A percentile compares a stretch with the other conserved stretches of the same genome.
These are phyloP conservation scores for Malacoctenus gilli DNA, from an alignment of 2,797 vertebrate species.

Conservation along the genomic window DNA sequence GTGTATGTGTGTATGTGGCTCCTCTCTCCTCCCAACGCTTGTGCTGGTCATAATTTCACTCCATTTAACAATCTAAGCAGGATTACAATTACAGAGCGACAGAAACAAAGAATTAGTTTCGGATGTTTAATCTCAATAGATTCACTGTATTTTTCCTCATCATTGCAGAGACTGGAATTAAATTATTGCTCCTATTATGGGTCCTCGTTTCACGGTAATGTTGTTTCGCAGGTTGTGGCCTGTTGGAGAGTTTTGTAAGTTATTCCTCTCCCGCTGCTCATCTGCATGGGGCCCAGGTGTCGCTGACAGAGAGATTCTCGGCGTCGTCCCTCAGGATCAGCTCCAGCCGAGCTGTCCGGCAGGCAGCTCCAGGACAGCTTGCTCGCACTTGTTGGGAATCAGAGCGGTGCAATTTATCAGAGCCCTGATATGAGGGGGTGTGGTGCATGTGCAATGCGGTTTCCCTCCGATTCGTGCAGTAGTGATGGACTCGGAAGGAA, in stretches of 20 bases:
- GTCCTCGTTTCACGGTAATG: background rate
- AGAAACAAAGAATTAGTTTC: background rate
- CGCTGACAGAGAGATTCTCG: conserved; percentile 57
- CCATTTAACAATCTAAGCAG: background rate
- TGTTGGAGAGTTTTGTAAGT: conserved; percentile 24
- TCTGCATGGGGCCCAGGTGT: conserved; percentile 53
- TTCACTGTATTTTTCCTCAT: background rate
- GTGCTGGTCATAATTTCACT: background rate
- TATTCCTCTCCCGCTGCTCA: conserved; percentile 24
- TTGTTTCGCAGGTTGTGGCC: conserved; percentile 15
- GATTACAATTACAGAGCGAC: no score
- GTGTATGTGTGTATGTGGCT: conserved; percentile 5
- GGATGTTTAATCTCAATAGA: background rate
- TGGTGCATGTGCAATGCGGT: background rate
- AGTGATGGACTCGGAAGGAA: no score
- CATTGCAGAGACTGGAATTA: no score
- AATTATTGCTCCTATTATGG: no score
- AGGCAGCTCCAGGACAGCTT: conserved; percentile 33
- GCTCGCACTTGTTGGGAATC: conserved; percentile 46
- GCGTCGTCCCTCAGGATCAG: no score
- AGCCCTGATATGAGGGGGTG: no score
- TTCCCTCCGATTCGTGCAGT: background rate
- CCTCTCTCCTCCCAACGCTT: conserved; percentile 1
- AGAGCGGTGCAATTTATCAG: no score
- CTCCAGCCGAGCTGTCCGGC: conserved; percentile 45